Evolutionary conservation across 2,113 vertebrate species (phyloP).

Genomic region (Asarcornis scutulata): DNA sequence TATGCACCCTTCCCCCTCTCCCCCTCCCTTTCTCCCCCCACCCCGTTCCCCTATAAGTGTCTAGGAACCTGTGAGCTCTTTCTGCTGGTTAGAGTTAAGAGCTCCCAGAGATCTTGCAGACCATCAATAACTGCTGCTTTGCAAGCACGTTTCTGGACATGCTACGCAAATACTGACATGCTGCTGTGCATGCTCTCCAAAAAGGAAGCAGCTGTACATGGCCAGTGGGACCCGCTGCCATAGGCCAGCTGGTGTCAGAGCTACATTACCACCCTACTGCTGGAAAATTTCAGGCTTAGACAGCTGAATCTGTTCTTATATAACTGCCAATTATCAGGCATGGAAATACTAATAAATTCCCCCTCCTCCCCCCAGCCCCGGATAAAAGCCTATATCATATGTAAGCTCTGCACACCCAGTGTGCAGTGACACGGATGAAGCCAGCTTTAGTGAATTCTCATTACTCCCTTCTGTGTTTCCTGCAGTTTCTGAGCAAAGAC

Average conservation of each 20-base stretch:
- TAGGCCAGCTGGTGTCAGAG: not conserved
- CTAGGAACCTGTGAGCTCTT: accelerated
- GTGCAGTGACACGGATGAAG: accelerated
- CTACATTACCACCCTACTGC: not conserved
- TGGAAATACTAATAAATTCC: not conserved
- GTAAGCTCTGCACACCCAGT: accelerated
- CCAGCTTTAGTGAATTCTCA: not conserved
- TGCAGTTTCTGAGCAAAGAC: not conserved
- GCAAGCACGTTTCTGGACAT: accelerated
- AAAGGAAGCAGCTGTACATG: not conserved
- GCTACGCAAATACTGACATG: too few relatives aligned
- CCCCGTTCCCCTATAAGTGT: not conserved
- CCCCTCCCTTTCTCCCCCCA: too few relatives aligned
- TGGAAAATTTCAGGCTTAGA: not conserved
- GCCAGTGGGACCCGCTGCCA: not conserved
- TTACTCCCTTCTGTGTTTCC: not conserved
- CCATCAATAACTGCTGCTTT: not conserved
- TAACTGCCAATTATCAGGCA: not conserved
- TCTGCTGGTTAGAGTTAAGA: not conserved
- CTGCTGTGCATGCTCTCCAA: accelerated
- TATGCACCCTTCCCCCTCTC: not conserved
- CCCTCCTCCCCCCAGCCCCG: not conserved
- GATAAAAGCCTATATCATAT: not conserved
- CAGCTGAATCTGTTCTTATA: not conserved
- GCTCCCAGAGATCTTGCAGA: not conserved